These are phyloP conservation scores for Geophilus truncorum DNA, from an alignment of 2,888 invertebrate genomes.

Conservation along the genomic window DNA sequence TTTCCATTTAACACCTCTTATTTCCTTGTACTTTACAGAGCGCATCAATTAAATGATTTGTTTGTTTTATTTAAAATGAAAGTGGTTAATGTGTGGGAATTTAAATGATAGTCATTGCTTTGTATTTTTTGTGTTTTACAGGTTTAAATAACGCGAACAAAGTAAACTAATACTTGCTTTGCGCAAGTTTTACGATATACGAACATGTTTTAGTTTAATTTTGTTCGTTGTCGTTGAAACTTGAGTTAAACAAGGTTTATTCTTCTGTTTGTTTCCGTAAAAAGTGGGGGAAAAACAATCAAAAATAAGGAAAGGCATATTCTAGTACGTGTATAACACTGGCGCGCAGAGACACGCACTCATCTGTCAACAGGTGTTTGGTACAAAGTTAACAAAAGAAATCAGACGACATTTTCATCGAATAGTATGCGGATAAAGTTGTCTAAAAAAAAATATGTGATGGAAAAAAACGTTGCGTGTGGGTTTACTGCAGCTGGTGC, in stretches of 20 bases:
- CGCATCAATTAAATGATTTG: background rate
- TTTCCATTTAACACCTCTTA: too few species aligned
- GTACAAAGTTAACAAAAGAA: background rate
- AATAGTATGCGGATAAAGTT: background rate
- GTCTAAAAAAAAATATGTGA: background rate
- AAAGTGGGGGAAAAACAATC: too few species aligned
- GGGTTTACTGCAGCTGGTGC: background rate
- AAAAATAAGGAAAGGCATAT: background rate
- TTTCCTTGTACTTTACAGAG: background rate
- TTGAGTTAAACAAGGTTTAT: conserved; percentile 28
- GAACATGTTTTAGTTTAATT: background rate
- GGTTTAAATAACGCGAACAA: background rate
- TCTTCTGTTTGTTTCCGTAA: background rate
- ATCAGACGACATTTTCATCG: background rate
- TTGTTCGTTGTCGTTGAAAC: conserved; percentile 32
- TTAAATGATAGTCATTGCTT: background rate
- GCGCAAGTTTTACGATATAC: conserved; percentile 26
- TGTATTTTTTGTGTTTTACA: background rate
- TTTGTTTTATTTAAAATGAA: background rate
- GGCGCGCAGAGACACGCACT: background rate
- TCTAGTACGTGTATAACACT: too few species aligned
- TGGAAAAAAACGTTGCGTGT: background rate
- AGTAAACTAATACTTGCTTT: background rate
- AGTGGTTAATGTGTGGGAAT: background rate
- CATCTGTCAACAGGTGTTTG: background rate